Conservation (phyloP, 1,140 invertebrate genomes). For the Drosophila bifasciata region DNA sequence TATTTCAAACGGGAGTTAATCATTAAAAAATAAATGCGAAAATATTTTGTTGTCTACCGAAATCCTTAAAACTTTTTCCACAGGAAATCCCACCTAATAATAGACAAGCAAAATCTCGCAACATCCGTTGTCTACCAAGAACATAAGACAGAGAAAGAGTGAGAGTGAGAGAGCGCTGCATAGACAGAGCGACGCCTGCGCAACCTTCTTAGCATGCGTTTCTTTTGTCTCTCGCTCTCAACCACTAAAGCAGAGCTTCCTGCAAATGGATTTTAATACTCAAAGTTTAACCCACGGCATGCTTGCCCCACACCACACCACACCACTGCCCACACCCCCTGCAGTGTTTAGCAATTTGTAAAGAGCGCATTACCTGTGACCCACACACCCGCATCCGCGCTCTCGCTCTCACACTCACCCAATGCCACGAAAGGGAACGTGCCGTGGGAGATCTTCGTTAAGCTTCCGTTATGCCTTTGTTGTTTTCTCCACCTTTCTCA, state of each 20-base stretch:
- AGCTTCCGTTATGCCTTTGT: constrained; percentile 22
- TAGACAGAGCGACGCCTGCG: constrained; percentile 51
- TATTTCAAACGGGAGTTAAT: too few species aligned
- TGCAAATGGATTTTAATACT: constrained; percentile 48
- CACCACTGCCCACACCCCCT: constrained; percentile 3
- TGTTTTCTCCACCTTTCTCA: neutral
- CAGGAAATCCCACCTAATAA: too few species aligned
- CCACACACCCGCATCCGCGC: constrained; percentile 1
- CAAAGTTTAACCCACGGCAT: constrained; percentile 43
- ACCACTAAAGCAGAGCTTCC: constrained; percentile 15
- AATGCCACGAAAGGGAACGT: constrained; percentile 13
- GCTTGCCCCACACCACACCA: constrained; percentile 25
- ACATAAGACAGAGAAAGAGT: constrained; percentile 39
- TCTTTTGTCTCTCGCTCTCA: constrained; percentile 1
- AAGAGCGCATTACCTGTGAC: constrained; percentile 18
- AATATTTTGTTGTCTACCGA: too few species aligned
- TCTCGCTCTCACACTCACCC: too few species aligned
- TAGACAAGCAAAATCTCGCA: too few species aligned
- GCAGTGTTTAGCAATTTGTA: constrained; percentile 30
- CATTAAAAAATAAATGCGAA: too few species aligned
- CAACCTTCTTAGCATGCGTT: constrained; percentile 10
- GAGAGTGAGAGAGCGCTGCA: constrained; percentile 17
- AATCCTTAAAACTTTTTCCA: too few species aligned
- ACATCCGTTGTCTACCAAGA: neutral
- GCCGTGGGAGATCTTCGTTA: constrained; percentile 27